Evolutionary conservation across 2,888 invertebrate genomes (phyloP).

Genomic region (Agrochola circellaris): DNA sequence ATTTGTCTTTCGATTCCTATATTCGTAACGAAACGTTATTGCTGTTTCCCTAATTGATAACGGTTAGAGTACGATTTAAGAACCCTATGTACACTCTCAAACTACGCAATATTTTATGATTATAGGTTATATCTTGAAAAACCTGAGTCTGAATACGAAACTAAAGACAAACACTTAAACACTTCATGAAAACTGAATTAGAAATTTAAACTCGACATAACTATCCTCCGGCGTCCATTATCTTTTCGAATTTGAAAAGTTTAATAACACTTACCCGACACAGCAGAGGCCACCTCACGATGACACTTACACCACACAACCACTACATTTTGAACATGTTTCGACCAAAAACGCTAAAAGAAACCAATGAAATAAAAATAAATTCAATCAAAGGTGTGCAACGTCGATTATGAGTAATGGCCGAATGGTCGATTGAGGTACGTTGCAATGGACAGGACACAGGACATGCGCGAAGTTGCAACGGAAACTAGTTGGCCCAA

Average conservation of each 20-base stretch:
- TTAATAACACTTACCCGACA: slow-evolving; percentile 36
- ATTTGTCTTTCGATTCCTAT: not conserved
- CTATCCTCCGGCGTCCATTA: not conserved
- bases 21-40: not conserved
- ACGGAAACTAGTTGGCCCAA: slow-evolving; percentile 34
- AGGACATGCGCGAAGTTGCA: slow-evolving; percentile 55
- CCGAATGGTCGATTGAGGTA: slow-evolving; percentile 30
- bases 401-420: slow-evolving; percentile 36
- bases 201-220: too few species aligned
- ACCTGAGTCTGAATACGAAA: not conserved
- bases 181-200: not conserved
- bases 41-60: not conserved
- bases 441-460: slow-evolving; percentile 34
- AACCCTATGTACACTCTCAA: not conserved
- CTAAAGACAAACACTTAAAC: not conserved
- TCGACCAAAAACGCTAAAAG: not conserved
- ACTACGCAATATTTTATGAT: not conserved
- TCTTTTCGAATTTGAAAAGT: not conserved
- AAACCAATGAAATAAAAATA: slow-evolving; percentile 3
- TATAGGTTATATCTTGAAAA: not conserved
- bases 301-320: not conserved
- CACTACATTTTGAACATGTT: slow-evolving; percentile 37
- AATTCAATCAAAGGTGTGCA: slow-evolving; percentile 29
- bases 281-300: slow-evolving; percentile 3
- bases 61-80: not conserved